phyloP scores from a whole-genome alignment of 2,888 invertebrate species.

The Ceraclea dissimilis region DNA sequence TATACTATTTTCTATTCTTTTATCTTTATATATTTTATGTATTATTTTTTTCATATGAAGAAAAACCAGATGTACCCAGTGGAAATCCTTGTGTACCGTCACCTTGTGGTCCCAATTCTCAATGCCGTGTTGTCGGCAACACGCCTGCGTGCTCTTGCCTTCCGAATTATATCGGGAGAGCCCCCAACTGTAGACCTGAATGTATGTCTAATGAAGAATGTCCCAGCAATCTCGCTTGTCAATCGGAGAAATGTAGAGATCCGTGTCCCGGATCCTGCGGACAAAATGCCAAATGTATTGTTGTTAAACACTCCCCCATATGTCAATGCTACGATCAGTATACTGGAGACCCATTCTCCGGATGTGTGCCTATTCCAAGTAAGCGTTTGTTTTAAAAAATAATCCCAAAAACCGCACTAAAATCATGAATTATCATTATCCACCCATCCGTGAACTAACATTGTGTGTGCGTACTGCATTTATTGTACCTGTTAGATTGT shows the following conservation, averaged over 20 bases:
- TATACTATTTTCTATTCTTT: background rate
- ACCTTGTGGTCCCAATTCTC: conserved; percentile 78
- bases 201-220: conserved; percentile 82
- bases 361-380: conserved; percentile 47
- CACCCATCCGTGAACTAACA: background rate
- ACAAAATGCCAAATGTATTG: conserved; percentile 65
- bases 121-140: conserved; percentile 69
- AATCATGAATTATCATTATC: background rate
- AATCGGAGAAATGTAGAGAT: conserved; percentile 71
- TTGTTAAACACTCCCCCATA: conserved; percentile 75
- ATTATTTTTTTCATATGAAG: conserved; percentile 37
- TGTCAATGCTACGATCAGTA: conserved; percentile 75
- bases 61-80: conserved; percentile 46
- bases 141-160: conserved; percentile 75
- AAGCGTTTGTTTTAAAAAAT: conserved; percentile 17
- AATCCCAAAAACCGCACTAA: background rate
- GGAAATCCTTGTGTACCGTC: conserved; percentile 73
- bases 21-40: background rate
- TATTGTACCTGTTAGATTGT: background rate
- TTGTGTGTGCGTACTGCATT: background rate
- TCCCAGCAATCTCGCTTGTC: conserved; percentile 73
- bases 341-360: conserved; percentile 79
- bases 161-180: conserved; percentile 69
- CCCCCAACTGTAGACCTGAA: conserved; percentile 81
- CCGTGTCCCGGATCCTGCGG: conserved; percentile 85